Evolutionary conservation across 1,140 invertebrate genomes (phyloP).

Genomic region (Metopolophium dirhodum): DNA sequence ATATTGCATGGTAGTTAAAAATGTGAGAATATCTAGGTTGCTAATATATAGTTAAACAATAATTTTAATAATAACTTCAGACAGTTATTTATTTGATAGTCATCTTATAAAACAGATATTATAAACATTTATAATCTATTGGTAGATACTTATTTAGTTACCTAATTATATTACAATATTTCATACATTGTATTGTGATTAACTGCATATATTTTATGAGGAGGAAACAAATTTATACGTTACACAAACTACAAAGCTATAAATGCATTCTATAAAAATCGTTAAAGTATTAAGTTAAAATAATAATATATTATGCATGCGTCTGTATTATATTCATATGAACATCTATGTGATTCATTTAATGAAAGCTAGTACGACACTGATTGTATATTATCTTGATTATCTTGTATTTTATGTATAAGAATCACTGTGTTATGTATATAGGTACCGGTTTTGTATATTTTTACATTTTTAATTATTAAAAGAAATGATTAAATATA

Average conservation of each 20-base stretch:
- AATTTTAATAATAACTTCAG: constrained; percentile 7
- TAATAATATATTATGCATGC: not conserved
- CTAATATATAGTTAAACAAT: constrained; percentile 1
- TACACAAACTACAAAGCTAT: not conserved
- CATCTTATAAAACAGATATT: not conserved
- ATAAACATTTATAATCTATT: not conserved
- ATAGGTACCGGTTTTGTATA: not conserved
- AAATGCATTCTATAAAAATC: not conserved
- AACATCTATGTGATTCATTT: not conserved
- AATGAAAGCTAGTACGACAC: not conserved
- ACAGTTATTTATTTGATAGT: constrained; percentile 17
- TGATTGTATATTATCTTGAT: not conserved
- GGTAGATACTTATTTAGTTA: not conserved
- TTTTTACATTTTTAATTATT: not conserved
- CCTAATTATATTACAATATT: not conserved
- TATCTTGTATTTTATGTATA: not conserved
- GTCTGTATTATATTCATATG: not conserved
- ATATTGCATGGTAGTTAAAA: not conserved
- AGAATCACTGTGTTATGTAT: not conserved
- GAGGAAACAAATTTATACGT: not conserved
- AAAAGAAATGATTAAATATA: not conserved
- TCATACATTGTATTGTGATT: not conserved
- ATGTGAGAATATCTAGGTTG: not conserved
- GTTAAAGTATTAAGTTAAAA: not conserved
- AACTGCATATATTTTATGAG: not conserved